Evolutionary conservation across 2,888 invertebrate genomes (phyloP), one percentile per base, ranked within the genome.

Genomic region (Arrhopalites spinosus): DNA sequence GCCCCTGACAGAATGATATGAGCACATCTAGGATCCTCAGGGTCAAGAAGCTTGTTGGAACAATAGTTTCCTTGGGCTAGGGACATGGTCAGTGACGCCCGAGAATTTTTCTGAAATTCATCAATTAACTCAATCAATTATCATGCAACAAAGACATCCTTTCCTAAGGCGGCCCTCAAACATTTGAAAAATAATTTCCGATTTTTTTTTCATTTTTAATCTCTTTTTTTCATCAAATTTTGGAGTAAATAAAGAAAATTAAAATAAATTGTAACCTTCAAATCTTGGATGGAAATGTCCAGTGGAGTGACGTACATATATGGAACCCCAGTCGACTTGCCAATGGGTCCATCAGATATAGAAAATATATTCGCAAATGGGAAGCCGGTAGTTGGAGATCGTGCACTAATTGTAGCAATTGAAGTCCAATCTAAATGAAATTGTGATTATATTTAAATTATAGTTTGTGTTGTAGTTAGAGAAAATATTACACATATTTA

Each of bases 1-100:
- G 87, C 88, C 66, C 93, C 93, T 20, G 90, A 88, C 0, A 93
- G 86, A 83, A 92, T 89, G 2, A 92, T 87, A 82, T 92, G 88
- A 2, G 91, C 91, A 86, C 93, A 93, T 59, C 92, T 87, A 0
- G 93, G 93, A 85, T 92, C 92, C 86, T 93, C 91, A 0, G 92
- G 90, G 84, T 93, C 92, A 82, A 87, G 89, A 67, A 88, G 84
- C 79, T 90, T 86, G 8, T 84, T 84, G 76, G 87, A 87, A 82
- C 93, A 93, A 84, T 90, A 93, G 75, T 87, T 85, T 1, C 90
- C 89, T 86, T 93, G 89, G 69, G 91, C 91, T 50, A 93, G 86
- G 0, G 90, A 89, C 80, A 91, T 89, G 78, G 91, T 86, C n/a
- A 93, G 86, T 0, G 92, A 90, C 3, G 83, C 81, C 74, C 78